Evolutionary conservation across 2,113 vertebrate species (phyloP).

Genomic region (Elephas maximus): DNA sequence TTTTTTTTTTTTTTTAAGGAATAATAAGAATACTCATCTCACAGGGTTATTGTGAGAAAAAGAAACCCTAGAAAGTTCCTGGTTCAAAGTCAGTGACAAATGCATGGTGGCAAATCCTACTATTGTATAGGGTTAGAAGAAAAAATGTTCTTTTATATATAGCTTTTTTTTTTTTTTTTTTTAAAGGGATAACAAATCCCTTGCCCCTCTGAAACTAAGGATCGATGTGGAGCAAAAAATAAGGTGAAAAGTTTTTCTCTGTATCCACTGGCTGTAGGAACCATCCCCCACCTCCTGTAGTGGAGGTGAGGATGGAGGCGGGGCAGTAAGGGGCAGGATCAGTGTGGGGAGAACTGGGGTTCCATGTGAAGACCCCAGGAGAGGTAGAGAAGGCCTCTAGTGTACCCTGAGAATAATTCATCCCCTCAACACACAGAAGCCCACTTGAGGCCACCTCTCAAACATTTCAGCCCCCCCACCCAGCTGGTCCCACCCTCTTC

Average conservation of each 20-base stretch:
- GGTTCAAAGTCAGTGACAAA: background rate
- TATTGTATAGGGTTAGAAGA: background rate
- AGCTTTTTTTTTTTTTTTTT: background rate
- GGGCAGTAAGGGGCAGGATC: background rate
- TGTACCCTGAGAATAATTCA: background rate
- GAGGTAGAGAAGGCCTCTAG: background rate
- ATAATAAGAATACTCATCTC: background rate
- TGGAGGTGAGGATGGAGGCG: background rate
- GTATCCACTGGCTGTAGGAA: background rate
- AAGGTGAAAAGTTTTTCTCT: background rate
- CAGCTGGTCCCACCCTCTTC: background rate
- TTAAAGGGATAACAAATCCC: background rate
- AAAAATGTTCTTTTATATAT: background rate
- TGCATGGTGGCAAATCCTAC: background rate
- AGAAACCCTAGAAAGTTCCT: background rate
- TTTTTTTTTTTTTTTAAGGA: background rate
- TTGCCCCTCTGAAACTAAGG: background rate
- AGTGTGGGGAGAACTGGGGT: background rate
- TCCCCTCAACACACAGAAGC: background rate
- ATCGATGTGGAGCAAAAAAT: background rate
- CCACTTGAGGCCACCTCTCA: background rate
- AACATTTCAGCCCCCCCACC: background rate
- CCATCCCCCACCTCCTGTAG: fast-evolving
- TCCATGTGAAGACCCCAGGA: background rate
- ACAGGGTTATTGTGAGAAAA: background rate